Base-by-base conservation (phyloP, 2,797 vertebrate species). In the Brotogeris chrysoptera region DNA sequence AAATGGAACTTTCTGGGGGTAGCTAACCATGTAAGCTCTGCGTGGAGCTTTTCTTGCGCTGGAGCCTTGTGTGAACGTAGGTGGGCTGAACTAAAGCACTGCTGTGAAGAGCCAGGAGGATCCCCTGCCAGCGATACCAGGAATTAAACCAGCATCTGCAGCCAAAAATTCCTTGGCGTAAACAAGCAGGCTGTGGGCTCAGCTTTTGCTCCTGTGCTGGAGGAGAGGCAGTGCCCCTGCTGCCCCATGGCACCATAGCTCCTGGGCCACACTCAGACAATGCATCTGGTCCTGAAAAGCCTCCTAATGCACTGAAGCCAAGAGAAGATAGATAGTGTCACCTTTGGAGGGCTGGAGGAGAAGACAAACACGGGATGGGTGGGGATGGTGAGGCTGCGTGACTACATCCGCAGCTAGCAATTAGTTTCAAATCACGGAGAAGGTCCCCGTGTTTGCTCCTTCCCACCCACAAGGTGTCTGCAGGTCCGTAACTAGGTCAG, bases 81-180 rank as follows among this genome's bases (percentile, higher is more conserved):
- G 66, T 70, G 80, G 88, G 70, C 88, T 92, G 83, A 76, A 47
- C 50, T 65, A 72, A 92, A 84, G 73, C 59, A 16, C 38, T 69
- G 16, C 46, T 86, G 50, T 2, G 9, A 79, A 34, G 11, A 47
- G 63, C 34, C 38, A 14, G n/a, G 44, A 66, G 83, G 43, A 73
- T 49, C 0, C 3, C 66, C 63, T 81, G 90, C 85, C 91, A 91
- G 93, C 49, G 2, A 30, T 80, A 88, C 90, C 64, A 77, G 88
- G 92, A 94, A 95, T 88, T 83, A 79, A 84, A 50, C 73, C 84
- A 43, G 77, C 36, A 86, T 63, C 77, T 90, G 86, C 65, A 71
- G 77, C 86, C 80, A 78, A 84, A 90, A 76, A 90, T 88, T 86
- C 83, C 80, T 79, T 83, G 86, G 82, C 90, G 61, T 38, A 76